Conservation (phyloP, 1,140 invertebrate species). For the Batillaria attramentaria region DNA sequence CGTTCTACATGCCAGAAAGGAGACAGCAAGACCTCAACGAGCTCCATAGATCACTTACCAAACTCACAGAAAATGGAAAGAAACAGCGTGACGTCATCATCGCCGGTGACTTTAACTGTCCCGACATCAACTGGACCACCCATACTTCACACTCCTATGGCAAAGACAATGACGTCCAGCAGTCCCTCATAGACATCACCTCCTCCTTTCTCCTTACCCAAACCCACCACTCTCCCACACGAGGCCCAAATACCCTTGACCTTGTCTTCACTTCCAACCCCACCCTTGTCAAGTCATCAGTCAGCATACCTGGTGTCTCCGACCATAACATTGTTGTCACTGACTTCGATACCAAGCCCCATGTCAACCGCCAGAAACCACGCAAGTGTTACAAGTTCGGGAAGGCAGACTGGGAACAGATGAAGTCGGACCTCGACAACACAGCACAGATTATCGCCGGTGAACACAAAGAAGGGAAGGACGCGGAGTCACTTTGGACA, state of each 20-base stretch:
- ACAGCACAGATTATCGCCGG: background rate
- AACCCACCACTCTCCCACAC: background rate
- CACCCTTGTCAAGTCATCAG: background rate
- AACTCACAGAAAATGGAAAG: background rate
- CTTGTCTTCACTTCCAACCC: background rate
- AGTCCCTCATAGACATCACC: conserved; percentile 20
- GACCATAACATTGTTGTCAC: background rate
- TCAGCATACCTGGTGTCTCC: conserved; percentile 25
- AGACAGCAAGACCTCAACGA: background rate
- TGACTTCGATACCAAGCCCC: background rate
- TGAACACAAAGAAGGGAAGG: background rate
- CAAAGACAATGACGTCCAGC: background rate
- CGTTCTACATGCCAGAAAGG: background rate
- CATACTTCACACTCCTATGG: background rate
- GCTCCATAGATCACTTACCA: background rate
- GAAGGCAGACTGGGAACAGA: background rate
- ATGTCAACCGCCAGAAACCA: background rate
- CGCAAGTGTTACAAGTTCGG: background rate
- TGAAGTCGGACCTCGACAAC: background rate
- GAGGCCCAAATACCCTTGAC: background rate
- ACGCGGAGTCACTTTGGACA: background rate
- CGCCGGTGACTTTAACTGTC: no score
- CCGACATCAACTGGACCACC: no score
- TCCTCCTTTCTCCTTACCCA: background rate
- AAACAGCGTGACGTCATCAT: background rate